Conservation (phyloP, 2,888 invertebrate genomes). For the Prosopocoilus inquinatus region DNA sequence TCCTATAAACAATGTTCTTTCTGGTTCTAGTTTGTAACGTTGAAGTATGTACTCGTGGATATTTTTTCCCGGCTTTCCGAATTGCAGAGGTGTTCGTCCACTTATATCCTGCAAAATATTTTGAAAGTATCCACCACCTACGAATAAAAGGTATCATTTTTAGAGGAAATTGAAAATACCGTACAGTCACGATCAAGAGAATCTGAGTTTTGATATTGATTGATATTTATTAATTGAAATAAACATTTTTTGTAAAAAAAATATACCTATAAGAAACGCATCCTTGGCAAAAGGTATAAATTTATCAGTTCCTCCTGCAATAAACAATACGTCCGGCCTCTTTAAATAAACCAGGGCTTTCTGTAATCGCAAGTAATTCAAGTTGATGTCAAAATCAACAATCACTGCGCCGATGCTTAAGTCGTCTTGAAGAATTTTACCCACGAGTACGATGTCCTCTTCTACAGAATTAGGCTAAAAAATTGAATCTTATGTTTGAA, state of each 20-base stretch:
- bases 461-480: slow-evolving; percentile 8
- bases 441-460: not conserved
- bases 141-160: not conserved
- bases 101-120: slow-evolving; percentile 49
- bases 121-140: slow-evolving; percentile 52
- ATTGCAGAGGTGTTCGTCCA: slow-evolving; percentile 47
- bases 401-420: slow-evolving; percentile 59
- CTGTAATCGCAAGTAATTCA: slow-evolving; percentile 55
- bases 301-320: slow-evolving; percentile 55
- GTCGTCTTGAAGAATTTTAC: slow-evolving; percentile 43
- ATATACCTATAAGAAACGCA: slow-evolving; percentile 46
- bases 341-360: slow-evolving; percentile 53
- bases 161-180: not conserved
- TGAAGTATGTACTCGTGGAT: slow-evolving; percentile 55
- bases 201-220: too few species aligned
- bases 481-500: not conserved
- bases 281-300: slow-evolving; percentile 46
- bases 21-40: slow-evolving; percentile 59
- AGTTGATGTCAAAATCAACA: slow-evolving; percentile 54
- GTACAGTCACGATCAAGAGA: too few species aligned
- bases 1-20: slow-evolving; percentile 76
- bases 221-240: too few species aligned
- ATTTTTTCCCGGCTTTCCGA: slow-evolving; percentile 55
- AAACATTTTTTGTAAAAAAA: too few species aligned
- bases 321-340: slow-evolving; percentile 54